Evolutionary conservation across 2,113 vertebrate genomes (phyloP).

Genomic region (Apistogramma diplotaenia): DNA sequence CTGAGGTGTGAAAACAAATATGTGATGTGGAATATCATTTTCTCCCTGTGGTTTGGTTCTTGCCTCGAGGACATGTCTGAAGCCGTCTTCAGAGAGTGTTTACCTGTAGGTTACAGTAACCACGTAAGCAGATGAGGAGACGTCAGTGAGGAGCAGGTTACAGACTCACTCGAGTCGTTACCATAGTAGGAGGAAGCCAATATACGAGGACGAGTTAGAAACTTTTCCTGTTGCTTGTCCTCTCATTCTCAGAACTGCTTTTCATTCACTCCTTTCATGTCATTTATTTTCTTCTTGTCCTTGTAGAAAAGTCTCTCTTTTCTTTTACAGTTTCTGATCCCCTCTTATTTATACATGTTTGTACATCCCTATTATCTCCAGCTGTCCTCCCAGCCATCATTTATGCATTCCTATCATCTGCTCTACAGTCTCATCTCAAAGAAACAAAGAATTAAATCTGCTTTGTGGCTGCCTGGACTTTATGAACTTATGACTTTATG

Average conservation of each 20-base stretch:
- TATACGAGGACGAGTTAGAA: neutral
- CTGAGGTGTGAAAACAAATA: constrained; percentile 1
- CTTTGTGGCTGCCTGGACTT: constrained; percentile 1
- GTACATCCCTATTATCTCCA: neutral
- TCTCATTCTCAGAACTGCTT: neutral
- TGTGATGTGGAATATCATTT: constrained; percentile 26
- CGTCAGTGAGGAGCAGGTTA: neutral
- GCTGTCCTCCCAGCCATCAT: neutral
- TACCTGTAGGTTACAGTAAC: constrained; percentile 38
- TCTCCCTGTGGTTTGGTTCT: constrained; percentile 12
- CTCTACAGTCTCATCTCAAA: neutral
- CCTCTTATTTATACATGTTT: neutral
- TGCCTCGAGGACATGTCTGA: constrained; percentile 41
- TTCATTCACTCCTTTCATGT: neutral
- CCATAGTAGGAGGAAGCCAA: neutral
- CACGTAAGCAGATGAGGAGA: neutral
- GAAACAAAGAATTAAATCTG: neutral
- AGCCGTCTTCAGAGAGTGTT: constrained; percentile 22
- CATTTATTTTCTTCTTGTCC: neutral
- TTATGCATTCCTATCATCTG: neutral
- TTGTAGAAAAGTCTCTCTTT: neutral
- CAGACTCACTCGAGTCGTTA: neutral
- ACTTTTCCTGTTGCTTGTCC: neutral
- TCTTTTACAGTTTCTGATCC: no score
- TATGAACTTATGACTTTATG: neutral